These are phyloP conservation scores for Drosophila nr. fundita DNA, from an alignment of 2,888 invertebrate genomes.

Conservation along the genomic window DNA sequence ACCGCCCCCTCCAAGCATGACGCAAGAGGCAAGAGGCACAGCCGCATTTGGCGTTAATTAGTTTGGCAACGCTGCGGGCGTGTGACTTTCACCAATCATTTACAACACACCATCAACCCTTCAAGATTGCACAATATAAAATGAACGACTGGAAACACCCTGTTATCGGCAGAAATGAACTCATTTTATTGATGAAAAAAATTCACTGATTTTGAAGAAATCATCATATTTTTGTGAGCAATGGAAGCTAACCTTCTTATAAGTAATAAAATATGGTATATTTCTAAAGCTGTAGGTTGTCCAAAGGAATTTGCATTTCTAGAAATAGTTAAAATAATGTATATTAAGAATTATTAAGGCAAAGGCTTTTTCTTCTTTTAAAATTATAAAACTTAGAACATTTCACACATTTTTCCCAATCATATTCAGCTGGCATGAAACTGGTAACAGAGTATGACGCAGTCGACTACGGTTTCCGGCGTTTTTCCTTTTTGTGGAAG, in stretches of 20 bases:
- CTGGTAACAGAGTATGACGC: background rate
- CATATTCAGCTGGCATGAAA: background rate
- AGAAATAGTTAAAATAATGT: background rate
- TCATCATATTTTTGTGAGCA: background rate
- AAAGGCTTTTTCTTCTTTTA: background rate
- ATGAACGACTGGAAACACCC: background rate
- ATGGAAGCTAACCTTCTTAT: background rate
- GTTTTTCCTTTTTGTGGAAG: background rate
- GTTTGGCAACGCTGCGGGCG: slow-evolving; percentile 74
- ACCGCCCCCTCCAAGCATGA: background rate
- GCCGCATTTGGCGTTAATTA: slow-evolving; percentile 76
- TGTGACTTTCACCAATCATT: slow-evolving; percentile 70
- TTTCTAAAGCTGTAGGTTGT: background rate
- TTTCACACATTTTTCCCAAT: slow-evolving; percentile 16
- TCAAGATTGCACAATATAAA: background rate
- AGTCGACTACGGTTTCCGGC: background rate
- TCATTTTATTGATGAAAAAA: background rate
- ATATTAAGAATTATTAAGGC: background rate
- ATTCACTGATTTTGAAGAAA: background rate
- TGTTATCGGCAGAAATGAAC: background rate
- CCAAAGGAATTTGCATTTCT: fast-evolving
- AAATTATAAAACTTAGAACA: background rate
- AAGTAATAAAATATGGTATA: background rate
- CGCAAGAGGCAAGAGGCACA: slow-evolving; percentile 29
- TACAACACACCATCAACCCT: slow-evolving; percentile 49